A percentile compares a stretch with the other conserved stretches of the same genome.
These are phyloP conservation scores for Spondyliosoma cantharus DNA, from an alignment of 2,797 vertebrate species.

Conservation along the genomic window DNA sequence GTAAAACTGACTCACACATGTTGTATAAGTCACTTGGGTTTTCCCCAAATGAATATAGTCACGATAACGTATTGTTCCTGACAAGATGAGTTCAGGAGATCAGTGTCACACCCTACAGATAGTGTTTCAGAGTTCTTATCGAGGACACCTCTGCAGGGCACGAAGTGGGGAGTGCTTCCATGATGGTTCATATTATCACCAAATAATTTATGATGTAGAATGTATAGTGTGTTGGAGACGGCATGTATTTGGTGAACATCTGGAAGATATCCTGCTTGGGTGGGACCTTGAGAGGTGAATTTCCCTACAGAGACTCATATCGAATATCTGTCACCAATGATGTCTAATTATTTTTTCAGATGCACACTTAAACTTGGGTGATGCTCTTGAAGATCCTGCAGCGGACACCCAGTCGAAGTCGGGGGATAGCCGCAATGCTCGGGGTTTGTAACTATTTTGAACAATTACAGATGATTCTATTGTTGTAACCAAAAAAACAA, in stretches of 20 bases:
- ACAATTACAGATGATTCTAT: neutral
- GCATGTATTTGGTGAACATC: slow-evolving; percentile 35
- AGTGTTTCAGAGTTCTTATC: slow-evolving; percentile 35
- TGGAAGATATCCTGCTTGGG: slow-evolving; percentile 50
- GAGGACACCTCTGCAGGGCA: slow-evolving; percentile 42
- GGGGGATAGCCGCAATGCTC: slow-evolving; percentile 3
- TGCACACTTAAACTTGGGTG: neutral
- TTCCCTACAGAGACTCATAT: slow-evolving; percentile 17
- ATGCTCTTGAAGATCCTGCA: neutral
- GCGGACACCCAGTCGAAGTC: fast-evolving
- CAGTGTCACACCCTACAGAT: slow-evolving; percentile 52
- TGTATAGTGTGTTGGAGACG: neutral
- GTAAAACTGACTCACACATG: slow-evolving; percentile 33
- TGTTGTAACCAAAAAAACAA: neutral
- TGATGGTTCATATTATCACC: slow-evolving; percentile 17
- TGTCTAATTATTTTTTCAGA: slow-evolving; percentile 17
- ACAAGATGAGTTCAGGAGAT: slow-evolving; percentile 46
- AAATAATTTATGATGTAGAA: slow-evolving; percentile 3
- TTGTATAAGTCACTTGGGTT: slow-evolving; percentile 57
- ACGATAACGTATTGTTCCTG: slow-evolving; percentile 39
- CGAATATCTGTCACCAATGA: slow-evolving; percentile 33
- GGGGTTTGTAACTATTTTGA: slow-evolving; percentile 31
- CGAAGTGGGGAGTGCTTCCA: slow-evolving; percentile 1
- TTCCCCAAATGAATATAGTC: slow-evolving; percentile 23
- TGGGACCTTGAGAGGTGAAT: slow-evolving; percentile 16